Evolutionary conservation across 2,888 invertebrate species (phyloP), one percentile per base, ranked within the genome.

Genomic region (Polyommatus iphigenia): DNA sequence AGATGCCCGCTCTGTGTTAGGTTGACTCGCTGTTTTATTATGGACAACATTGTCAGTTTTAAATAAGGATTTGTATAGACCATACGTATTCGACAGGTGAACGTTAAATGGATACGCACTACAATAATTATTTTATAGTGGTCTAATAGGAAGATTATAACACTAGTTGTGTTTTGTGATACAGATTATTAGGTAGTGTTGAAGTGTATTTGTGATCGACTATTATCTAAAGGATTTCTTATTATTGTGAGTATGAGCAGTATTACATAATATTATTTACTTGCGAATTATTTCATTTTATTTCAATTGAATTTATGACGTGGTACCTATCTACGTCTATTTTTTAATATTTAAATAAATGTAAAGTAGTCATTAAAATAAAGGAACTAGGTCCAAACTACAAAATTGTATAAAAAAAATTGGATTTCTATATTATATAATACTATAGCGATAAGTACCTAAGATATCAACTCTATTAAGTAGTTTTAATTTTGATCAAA

Each of bases 1-100:
- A 89, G 89, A 92, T 91, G 89, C 90, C 90, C 87, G 88, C 90
- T 89, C 89, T 87, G 84, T 85, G 87, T 89, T 91, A 91, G 90
- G 89, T 88, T 87, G 88, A 86, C 89, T 88, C 72, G 90, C 87
- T 91, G 87, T 87, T 90, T 89, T 93, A 90, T 87, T 88, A 92
- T 91, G 91, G 88, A 91, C 92, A 91, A 90, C 90, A 89, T 87
- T 94, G 93, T 90, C 94, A 94, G 94, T 94, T 91, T 93, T 94
- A 93, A 94, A 92, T 93, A 94, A 93, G 94, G 90, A 91, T 93
- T 92, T 92, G 94, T 93, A 91, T 93, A 91, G 93, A 87, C 90
- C 88, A 91, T 91, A 94, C 94, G 94, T 92, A 91, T 91, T 90
- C 89, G 85, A 87, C 88, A 89, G 87, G 91, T 91, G 90, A 86